phyloP scores from a whole-genome alignment of 2,888 invertebrate species.

The Thecocarcelia acutangulata region DNA sequence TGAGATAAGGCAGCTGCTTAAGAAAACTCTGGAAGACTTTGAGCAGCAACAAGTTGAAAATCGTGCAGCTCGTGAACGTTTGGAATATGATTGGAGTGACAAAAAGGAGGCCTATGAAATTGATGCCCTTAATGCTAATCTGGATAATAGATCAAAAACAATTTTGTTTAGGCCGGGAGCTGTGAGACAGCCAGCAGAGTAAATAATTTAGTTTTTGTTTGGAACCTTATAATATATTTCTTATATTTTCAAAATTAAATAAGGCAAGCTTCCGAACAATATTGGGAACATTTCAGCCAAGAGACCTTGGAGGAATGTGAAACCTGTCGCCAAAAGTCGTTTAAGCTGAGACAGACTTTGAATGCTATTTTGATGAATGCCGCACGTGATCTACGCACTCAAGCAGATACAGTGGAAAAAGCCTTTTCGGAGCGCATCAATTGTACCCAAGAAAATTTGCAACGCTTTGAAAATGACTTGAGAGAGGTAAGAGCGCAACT shows the following conservation, averaged over 20 bases:
- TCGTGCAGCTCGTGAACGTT: slow-evolving; percentile 89
- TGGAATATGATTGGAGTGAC: slow-evolving; percentile 96
- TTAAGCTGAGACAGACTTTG: slow-evolving; percentile 85
- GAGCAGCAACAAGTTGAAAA: slow-evolving; percentile 88
- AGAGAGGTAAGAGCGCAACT: slow-evolving; percentile 79
- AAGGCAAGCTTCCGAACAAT: slow-evolving; percentile 91
- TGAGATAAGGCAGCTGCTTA: slow-evolving; percentile 85
- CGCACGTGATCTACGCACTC: slow-evolving; percentile 89
- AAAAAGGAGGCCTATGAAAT: slow-evolving; percentile 91
- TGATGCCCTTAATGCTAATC: slow-evolving; percentile 86
- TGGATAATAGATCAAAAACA: slow-evolving; percentile 86
- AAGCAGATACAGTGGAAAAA: slow-evolving; percentile 91
- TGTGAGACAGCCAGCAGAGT: slow-evolving; percentile 89
- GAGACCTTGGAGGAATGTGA: slow-evolving; percentile 90
- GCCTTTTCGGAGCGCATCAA: slow-evolving; percentile 89
- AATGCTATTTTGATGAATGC: slow-evolving; percentile 89
- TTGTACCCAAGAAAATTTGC: slow-evolving; percentile 88
- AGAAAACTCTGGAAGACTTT: slow-evolving; percentile 85
- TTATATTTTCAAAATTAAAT: too few species aligned
- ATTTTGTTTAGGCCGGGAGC: slow-evolving; percentile 91
- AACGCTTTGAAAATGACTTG: slow-evolving; percentile 86
- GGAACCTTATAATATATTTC: not conserved
- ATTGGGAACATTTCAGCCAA: slow-evolving; percentile 92
- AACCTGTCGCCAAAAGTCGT: slow-evolving; percentile 88
- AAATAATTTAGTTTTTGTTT: slow-evolving; percentile 74